Evolutionary conservation across 2,888 invertebrate species (phyloP).

Genomic region (Dynastes maya): DNA sequence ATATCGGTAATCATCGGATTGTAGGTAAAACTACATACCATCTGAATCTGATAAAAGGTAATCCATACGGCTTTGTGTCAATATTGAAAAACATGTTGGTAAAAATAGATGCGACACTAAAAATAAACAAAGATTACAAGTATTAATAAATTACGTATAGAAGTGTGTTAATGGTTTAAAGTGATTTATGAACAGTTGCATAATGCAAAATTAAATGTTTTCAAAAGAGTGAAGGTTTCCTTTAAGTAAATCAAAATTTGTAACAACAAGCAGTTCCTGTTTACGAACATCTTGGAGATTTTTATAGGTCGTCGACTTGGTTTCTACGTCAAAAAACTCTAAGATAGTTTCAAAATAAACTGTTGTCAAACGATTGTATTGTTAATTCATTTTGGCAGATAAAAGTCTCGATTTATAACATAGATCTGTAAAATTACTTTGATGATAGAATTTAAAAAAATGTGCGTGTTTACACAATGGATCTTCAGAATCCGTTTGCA

Average conservation of each 20-base stretch:
- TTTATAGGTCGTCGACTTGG: too few species aligned
- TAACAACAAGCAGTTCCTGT: too few species aligned
- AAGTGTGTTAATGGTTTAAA: too few species aligned
- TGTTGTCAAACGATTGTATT: neutral
- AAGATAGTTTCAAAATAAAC: too few species aligned
- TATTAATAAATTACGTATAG: neutral
- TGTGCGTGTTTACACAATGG: neutral
- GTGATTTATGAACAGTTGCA: too few species aligned
- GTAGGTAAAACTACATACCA: neutral
- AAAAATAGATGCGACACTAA: neutral
- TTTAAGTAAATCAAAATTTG: too few species aligned
- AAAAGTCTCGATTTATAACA: too few species aligned
- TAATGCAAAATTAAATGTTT: too few species aligned
- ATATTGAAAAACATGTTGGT: neutral
- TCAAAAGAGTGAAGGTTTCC: too few species aligned
- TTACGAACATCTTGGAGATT: too few species aligned
- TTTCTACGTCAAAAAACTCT: too few species aligned
- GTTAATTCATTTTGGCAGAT: neutral
- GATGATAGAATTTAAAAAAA: neutral
- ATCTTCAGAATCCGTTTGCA: neutral
- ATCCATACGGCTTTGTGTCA: constrained; percentile 7
- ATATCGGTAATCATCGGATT: neutral
- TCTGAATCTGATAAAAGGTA: neutral
- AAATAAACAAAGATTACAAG: neutral
- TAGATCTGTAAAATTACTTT: neutral